phyloP scores from a whole-genome alignment of 2,113 vertebrate species.

The Menura novaehollandiae region DNA sequence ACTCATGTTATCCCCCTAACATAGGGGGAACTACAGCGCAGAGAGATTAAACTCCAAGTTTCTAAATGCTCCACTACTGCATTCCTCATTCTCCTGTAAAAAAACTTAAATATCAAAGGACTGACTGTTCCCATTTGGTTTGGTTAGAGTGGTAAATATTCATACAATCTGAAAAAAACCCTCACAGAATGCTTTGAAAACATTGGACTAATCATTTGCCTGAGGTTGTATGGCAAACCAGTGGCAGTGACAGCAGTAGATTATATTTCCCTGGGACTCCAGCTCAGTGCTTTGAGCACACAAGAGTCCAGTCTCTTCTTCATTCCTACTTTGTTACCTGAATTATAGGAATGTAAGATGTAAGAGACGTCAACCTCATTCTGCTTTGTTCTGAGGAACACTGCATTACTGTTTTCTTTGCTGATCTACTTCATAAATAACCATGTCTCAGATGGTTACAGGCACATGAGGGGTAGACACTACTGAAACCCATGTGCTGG shows the following conservation, averaged over 20 bases:
- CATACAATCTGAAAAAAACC: neutral
- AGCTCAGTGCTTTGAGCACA: neutral
- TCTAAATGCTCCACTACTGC: neutral
- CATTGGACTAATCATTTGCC: neutral
- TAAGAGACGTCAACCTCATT: neutral
- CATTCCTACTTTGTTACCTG: neutral
- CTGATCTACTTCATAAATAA: neutral
- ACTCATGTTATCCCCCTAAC: neutral
- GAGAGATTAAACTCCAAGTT: neutral
- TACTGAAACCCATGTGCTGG: neutral
- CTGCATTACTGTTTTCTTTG: neutral
- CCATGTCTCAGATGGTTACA: neutral
- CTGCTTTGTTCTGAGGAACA: neutral
- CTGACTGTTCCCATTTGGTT: neutral
- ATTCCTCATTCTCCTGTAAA: neutral
- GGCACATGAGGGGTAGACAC: neutral
- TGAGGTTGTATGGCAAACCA: neutral
- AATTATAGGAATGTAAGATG: neutral
- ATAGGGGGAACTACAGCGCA: neutral
- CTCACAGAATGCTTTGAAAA: neutral
- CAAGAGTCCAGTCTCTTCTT: neutral
- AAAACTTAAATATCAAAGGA: neutral
- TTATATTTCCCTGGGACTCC: neutral
- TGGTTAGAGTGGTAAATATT: neutral
- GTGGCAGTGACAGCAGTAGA: fast-evolving